Evolutionary conservation across 2,888 invertebrate species (phyloP), one percentile per base, ranked within the genome.

Genomic region (Abscondita cerata): DNA sequence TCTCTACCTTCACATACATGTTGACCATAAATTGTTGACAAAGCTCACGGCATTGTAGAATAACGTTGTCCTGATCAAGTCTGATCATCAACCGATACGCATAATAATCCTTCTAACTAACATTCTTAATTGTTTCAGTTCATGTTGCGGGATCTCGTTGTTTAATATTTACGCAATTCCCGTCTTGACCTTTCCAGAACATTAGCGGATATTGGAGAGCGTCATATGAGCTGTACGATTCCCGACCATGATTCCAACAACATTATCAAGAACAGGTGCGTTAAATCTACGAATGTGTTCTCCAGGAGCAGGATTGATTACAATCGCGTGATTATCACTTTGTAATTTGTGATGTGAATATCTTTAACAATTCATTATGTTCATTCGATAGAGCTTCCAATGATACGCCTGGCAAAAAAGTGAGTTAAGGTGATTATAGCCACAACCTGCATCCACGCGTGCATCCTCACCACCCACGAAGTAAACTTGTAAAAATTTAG

Each of bases 1-100:
- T 73, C 64, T 79, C 77, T 11, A 79, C 73, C 72, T 79, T 79
- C 0, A 67, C 76, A 62, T 77, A 80, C 76, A 76, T 76, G 62
- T 79, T 75, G 20, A 79, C 78, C 12, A 69, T 54, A 62, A 65
- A 79, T 62, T 79, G 78, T 46, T 76, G 70, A 56, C 73, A 75
- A 4, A 79, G 54, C 16, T 59, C 52, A 8, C 75, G 70, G 65
- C 41, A 76, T 46, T 61, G 36, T 41, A 74, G 52, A 12, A 79
- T 65, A 55, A 70, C 52, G 59, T 76, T 75, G 13, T 68, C 59
- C 40, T 59, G 62, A 41, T 62, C 57, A 52, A 63, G 41, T 12
- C 75, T 58, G 58, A 73, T 67, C 76, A 77, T 78, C 15, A 76
- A 44, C 18, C 70, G 66, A 54, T 71, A 72, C 47, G 71, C 57